Conservation (phyloP, 2,797 vertebrate genomes). For the Micrastur ruficollis region DNA sequence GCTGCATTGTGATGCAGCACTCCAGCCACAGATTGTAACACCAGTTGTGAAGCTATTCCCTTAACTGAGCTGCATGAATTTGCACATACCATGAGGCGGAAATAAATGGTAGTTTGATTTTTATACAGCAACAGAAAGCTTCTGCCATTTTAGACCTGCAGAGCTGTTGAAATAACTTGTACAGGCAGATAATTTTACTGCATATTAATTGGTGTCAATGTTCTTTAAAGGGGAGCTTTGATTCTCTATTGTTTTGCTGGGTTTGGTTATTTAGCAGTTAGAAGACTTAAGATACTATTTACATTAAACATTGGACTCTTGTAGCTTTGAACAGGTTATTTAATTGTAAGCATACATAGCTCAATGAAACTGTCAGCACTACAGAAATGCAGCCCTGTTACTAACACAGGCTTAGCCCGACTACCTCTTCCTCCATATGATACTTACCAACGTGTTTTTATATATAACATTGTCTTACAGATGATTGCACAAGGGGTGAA, state of each 20-base stretch:
- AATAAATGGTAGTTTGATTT: slow-evolving; percentile 70
- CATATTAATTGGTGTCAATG: background rate
- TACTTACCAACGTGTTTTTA: background rate
- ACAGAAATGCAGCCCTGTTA: slow-evolving; percentile 56
- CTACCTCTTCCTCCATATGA: slow-evolving; percentile 37
- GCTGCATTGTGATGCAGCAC: slow-evolving; percentile 80
- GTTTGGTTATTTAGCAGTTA: slow-evolving; percentile 55
- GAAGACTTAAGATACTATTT: slow-evolving; percentile 35
- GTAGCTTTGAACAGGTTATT: slow-evolving; percentile 56
- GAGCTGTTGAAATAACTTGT: slow-evolving; percentile 20
- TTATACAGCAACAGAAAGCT: slow-evolving; percentile 60
- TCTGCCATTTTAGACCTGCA: slow-evolving; percentile 76
- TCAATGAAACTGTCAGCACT: slow-evolving; percentile 49
- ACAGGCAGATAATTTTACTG: background rate
- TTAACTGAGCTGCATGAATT: slow-evolving; percentile 77
- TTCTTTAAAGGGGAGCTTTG: slow-evolving; percentile 29
- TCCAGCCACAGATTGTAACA: slow-evolving; percentile 74
- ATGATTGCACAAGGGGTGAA: background rate
- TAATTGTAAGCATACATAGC: slow-evolving; percentile 49
- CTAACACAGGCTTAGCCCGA: slow-evolving; percentile 43
- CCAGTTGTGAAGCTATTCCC: slow-evolving; percentile 78
- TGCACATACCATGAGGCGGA: slow-evolving; percentile 75
- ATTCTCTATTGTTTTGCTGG: slow-evolving; percentile 41
- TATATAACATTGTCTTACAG: background rate
- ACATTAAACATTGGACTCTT: slow-evolving; percentile 20